These are phyloP conservation scores for Bombus cullumanus DNA, from an alignment of 1,140 invertebrate genomes.

Conservation along the genomic window DNA sequence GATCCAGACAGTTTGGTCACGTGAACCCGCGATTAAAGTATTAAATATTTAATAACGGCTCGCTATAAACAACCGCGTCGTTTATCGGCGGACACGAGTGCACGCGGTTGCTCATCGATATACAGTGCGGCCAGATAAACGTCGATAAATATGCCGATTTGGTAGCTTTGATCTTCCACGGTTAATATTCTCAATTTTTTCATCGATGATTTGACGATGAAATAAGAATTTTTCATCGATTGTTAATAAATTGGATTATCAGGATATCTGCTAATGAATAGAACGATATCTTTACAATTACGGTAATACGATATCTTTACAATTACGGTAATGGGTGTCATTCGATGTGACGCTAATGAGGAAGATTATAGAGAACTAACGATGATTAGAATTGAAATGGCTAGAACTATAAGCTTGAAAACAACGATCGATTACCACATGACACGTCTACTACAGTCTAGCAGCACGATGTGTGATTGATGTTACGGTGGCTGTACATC, in stretches of 20 bases:
- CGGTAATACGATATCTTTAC: no score
- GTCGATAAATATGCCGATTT: conserved; percentile 46
- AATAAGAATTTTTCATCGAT: no score
- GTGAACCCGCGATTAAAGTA: conserved; percentile 60
- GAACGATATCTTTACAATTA: no score
- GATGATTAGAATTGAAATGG: not conserved
- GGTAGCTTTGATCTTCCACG: not conserved
- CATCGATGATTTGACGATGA: not conserved
- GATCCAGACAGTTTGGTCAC: not conserved
- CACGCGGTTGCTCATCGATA: not conserved
- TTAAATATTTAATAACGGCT: conserved; percentile 65
- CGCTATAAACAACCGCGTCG: conserved; percentile 38
- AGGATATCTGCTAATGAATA: no score
- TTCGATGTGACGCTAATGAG: not conserved
- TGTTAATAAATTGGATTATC: not conserved
- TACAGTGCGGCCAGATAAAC: conserved; percentile 24
- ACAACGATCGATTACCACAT: not conserved
- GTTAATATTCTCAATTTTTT: not conserved
- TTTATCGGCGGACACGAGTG: conserved; percentile 33
- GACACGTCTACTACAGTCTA: not conserved
- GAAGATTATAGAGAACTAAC: not conserved
- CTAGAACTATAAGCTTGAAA: not conserved
- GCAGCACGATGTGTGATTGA: not conserved
- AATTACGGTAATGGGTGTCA: no score
- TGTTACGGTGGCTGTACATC: not conserved